Evolutionary conservation across 2,888 invertebrate genomes (phyloP), one percentile per base, ranked within the genome.

Genomic region (Biston betularia): DNA sequence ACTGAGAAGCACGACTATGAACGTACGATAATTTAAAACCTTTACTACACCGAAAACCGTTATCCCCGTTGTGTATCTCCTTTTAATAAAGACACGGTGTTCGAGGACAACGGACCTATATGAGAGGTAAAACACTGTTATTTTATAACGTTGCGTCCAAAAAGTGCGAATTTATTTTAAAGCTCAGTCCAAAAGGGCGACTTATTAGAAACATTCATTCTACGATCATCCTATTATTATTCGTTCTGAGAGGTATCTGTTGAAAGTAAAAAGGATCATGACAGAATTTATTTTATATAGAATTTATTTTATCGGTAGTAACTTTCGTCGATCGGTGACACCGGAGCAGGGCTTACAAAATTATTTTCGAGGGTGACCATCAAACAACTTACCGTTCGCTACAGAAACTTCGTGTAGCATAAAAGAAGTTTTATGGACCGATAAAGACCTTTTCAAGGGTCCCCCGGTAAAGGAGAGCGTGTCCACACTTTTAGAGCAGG

Each of bases 401-500:
- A 86, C 84, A 88, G 85, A 88, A 89, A 90, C 82, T 89, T 89
- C 83, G 83, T 82, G 83, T 82, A 81, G 83, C 87, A 89, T 92
- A 88, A 91, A 90, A 88, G 80, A 90, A 89, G 88, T 90, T 92
- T 91, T 93, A 91, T 89, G 87, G 81, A 77, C 84, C 88, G 89
- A 90, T 93, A 90, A 91, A 92, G 88, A 88, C 88, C 87, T 88
- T 90, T 89, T 88, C 85, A 87, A 90, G 85, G 89, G 87, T 86
- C 84, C 78, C 77, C 77, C 81, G 79, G 80, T 82, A 79, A 82
- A 82, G 80, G 82, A 78, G 79, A 79, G 78, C 78, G 79, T 55
- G 62, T 65, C 64, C 65, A 69, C 68, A 71, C 69, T 71, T 73
- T 71, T 57, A 55, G 53, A 61, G 46, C 68, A 59, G 62, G 55